Evolutionary conservation across 2,888 invertebrate genomes (phyloP).

Genomic region (Acleris emargana): DNA sequence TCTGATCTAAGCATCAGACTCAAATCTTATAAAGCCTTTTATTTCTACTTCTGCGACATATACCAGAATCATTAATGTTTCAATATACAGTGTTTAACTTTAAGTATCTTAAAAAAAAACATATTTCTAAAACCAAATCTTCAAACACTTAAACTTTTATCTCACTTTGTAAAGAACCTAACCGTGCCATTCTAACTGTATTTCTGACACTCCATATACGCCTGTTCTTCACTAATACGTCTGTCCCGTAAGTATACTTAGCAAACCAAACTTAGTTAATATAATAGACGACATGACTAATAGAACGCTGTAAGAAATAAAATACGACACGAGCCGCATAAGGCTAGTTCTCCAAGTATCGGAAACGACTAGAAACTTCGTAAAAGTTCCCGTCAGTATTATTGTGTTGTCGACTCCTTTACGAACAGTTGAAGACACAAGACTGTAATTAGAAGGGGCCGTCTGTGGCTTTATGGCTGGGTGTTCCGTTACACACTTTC

Average conservation of each 20-base stretch:
- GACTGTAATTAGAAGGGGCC: constrained; percentile 14
- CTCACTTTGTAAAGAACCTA: too few relatives aligned
- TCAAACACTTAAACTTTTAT: too few relatives aligned
- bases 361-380: constrained; percentile 24
- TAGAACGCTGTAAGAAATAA: constrained; percentile 1
- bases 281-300: constrained; percentile 5
- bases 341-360: constrained; percentile 12
- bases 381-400: constrained; percentile 16
- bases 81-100: too few relatives aligned
- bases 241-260: neutral
- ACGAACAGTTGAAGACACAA: constrained; percentile 7
- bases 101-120: too few relatives aligned
- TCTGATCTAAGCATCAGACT: too few relatives aligned
- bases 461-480: neutral
- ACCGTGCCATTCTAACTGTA: too few relatives aligned
- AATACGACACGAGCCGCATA: constrained; percentile 3
- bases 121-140: too few relatives aligned
- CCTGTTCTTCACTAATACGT: too few relatives aligned
- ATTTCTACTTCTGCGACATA: too few relatives aligned
- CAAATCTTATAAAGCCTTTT: too few relatives aligned
- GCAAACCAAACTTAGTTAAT: constrained; percentile 1
- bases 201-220: too few relatives aligned
- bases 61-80: too few relatives aligned
- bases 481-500: neutral
- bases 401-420: constrained; percentile 28